phyloP scores from a whole-genome alignment of 2,113 vertebrate genomes.

The Taurulus bubalis region DNA sequence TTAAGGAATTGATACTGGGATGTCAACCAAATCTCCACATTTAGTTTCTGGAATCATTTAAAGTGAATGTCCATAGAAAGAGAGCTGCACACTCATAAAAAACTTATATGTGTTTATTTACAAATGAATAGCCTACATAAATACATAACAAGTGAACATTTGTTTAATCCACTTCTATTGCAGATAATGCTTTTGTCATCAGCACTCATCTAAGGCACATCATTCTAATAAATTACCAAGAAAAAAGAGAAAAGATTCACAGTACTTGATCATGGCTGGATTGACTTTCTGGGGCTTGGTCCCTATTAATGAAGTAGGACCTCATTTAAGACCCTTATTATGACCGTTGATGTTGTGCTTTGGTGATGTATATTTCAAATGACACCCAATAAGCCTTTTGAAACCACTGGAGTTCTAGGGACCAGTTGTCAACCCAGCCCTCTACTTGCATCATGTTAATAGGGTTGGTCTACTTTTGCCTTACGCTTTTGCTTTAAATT shows the following conservation, averaged over 20 bases:
- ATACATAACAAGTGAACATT: slow-evolving; percentile 34
- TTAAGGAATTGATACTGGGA: neutral
- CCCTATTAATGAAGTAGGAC: neutral
- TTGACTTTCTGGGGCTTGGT: neutral
- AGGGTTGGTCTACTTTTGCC: neutral
- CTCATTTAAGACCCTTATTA: neutral
- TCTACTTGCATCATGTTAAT: neutral
- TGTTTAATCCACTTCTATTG: neutral
- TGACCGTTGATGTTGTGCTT: slow-evolving; percentile 15
- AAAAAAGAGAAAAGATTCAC: neutral
- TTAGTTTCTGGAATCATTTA: neutral
- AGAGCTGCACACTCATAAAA: slow-evolving; percentile 9
- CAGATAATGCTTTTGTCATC: slow-evolving; percentile 1
- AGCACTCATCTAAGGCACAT: slow-evolving; percentile 53
- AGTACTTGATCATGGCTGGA: neutral
- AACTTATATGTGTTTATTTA: slow-evolving; percentile 47
- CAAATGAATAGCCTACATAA: slow-evolving; percentile 35
- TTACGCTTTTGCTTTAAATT: neutral
- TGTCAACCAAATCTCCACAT: neutral
- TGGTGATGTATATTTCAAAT: neutral
- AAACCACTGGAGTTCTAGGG: neutral
- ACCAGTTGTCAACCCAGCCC: neutral
- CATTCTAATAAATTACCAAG: neutral
- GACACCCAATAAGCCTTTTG: neutral
- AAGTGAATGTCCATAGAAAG: neutral